Base-by-base conservation (phyloP, 2,888 invertebrate genomes). In the Augochlorella aurata region DNA sequence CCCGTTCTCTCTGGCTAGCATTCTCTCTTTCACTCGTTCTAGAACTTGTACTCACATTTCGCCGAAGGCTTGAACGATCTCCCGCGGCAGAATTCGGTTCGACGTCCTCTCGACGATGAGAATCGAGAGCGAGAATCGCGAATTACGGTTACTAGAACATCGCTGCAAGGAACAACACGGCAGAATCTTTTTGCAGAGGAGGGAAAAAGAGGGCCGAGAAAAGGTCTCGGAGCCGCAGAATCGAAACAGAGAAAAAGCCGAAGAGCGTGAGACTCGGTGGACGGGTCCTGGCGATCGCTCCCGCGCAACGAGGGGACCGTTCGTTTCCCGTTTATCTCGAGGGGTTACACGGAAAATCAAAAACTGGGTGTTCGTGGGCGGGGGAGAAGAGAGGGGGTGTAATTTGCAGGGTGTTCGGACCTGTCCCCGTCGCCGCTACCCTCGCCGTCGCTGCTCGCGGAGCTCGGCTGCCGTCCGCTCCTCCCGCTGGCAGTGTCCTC, bases 381-480 rank as follows among this genome's bases (percentile, higher is more conserved):
- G 18, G 44, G 44, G 38, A 65, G 65, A 12, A 38, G 49, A 77
- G 49, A 75, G 68, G 66, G 65, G 63, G 44, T 74, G 71, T 79
- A 76, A 81, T 94, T 72, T 94, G 93, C 92, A 72, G 86, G 79
- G 76, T 84, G 84, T 80, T 87, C 95, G 94, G 95, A 97, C 97
- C 97, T 97, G 96, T 97, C 97, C 94, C 97, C 97, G 94, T 97
- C 97, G 90, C 95, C 95, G 92, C 96, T 96, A 92, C 96, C 96
- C 94, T 97, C 97, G 94, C 98, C 98, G 94, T 98, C 98, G 94
- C 98, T 98, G 94, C 98, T 98, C 92, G 98, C 97, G 92, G 98
- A 98, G 92, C 98, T 98, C 93, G 98, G 97, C 93, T 98, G 97
- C 93, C 95, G 94, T 90, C 95, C 95, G 92, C 95, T 92, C 71